These are phyloP conservation scores for Oreortyx pictus DNA, from an alignment of 2,797 vertebrate species.

Conservation along the genomic window DNA sequence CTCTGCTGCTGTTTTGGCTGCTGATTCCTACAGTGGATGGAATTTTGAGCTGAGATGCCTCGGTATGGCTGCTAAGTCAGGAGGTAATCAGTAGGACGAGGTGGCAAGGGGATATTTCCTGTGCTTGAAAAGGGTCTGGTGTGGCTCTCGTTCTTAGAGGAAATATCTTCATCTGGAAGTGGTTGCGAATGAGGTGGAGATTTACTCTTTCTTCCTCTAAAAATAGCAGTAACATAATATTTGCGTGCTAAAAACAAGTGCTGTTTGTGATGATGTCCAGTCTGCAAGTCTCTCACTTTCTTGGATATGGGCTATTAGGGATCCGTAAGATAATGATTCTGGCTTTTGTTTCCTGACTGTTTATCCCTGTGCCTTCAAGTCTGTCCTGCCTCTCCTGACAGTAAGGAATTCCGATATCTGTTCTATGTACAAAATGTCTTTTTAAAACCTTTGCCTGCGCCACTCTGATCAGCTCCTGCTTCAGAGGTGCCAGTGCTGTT, in stretches of 20 bases:
- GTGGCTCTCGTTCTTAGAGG: neutral
- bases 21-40: neutral
- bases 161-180: neutral
- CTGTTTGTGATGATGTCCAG: conserved; percentile 32
- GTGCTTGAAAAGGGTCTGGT: neutral
- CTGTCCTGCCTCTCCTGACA: neutral
- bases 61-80: neutral
- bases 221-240: neutral
- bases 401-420: neutral
- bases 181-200: neutral
- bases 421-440: neutral
- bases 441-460: neutral
- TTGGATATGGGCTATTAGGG: neutral
- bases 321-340: neutral
- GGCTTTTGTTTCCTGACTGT: neutral
- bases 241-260: neutral
- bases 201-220: neutral
- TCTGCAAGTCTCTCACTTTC: too few relatives aligned
- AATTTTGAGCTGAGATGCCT: neutral
- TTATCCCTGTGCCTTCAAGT: neutral
- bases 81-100: neutral
- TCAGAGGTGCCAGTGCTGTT: neutral
- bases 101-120: neutral
- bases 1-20: neutral
- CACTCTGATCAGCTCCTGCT: rapidly evolving